phyloP scores from a whole-genome alignment of 2,113 vertebrate genomes.

The Nycticryphes semicollaris region DNA sequence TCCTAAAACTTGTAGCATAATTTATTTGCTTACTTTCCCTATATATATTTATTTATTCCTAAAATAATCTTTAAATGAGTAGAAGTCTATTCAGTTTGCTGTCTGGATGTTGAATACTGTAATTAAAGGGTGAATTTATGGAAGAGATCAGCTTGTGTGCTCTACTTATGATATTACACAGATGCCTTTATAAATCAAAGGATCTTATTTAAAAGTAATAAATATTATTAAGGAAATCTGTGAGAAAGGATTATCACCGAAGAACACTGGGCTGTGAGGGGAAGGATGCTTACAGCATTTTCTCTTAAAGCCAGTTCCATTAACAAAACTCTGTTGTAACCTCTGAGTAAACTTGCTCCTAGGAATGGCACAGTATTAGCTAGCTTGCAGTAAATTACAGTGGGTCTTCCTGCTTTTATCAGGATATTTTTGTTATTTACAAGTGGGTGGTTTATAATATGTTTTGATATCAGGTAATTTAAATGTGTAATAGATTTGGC shows the following conservation, averaged over 20 bases:
- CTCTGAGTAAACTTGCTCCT: background rate
- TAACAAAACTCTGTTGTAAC: background rate
- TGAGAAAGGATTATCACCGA: background rate
- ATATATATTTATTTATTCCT: background rate
- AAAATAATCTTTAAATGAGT: background rate
- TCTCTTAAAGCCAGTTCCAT: background rate
- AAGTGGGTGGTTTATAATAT: background rate
- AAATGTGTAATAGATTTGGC: background rate
- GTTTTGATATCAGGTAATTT: constrained; percentile 4
- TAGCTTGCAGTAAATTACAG: background rate
- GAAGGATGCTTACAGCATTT: background rate
- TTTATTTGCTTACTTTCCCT: background rate
- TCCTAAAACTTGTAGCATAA: background rate
- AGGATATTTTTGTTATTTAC: background rate
- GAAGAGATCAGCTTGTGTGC: constrained; percentile 18
- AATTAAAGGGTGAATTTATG: background rate
- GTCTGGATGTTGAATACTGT: background rate
- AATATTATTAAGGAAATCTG: background rate
- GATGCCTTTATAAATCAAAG: background rate
- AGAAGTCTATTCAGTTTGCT: background rate
- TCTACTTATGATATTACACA: background rate
- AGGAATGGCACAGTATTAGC: background rate
- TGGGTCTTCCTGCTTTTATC: background rate
- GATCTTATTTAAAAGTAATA: background rate
- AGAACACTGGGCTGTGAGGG: background rate